Percentiles rank a stretch among this genome's conserved stretches.
Evolutionary conservation across 2,888 invertebrate genomes (phyloP).

Genomic region (Tinea trinotella): DNA sequence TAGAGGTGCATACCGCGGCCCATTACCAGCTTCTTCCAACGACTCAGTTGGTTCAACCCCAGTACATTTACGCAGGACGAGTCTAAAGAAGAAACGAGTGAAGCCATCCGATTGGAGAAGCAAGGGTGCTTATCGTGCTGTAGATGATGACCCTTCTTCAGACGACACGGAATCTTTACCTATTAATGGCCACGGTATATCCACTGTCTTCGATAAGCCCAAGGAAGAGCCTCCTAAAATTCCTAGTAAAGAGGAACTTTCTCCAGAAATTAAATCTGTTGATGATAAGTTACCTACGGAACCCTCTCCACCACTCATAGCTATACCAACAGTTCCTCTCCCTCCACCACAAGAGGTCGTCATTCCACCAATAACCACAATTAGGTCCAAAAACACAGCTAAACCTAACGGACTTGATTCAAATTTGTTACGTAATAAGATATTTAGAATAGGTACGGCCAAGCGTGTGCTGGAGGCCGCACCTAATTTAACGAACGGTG

Average conservation of each 20-base stretch:
- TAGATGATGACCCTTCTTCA: slow-evolving; percentile 50
- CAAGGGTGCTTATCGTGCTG: slow-evolving; percentile 56
- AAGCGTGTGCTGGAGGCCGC: slow-evolving; percentile 44
- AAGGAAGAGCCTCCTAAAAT: slow-evolving; percentile 18
- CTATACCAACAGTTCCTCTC: slow-evolving; percentile 14
- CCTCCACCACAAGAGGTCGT: slow-evolving; percentile 22
- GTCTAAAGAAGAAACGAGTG: slow-evolving; percentile 53
- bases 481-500: slow-evolving; percentile 37
- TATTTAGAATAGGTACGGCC: slow-evolving; percentile 58
- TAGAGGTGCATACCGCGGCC: slow-evolving; percentile 24
- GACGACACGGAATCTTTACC: slow-evolving; percentile 28
- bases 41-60: slow-evolving; percentile 66
- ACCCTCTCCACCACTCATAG: background rate
- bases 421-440: slow-evolving; percentile 28
- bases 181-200: slow-evolving; percentile 19
- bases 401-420: slow-evolving; percentile 37
- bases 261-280: background rate
- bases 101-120: slow-evolving; percentile 40
- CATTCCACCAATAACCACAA: slow-evolving; percentile 28
- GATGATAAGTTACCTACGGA: background rate
- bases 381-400: slow-evolving; percentile 7
- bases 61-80: slow-evolving; percentile 57
- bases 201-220: slow-evolving; percentile 27
- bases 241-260: background rate
- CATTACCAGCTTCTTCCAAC: slow-evolving; percentile 29